Evolutionary conservation across 2,797 vertebrate genomes (phyloP).

Genomic region (Typhlichthys subterraneus): DNA sequence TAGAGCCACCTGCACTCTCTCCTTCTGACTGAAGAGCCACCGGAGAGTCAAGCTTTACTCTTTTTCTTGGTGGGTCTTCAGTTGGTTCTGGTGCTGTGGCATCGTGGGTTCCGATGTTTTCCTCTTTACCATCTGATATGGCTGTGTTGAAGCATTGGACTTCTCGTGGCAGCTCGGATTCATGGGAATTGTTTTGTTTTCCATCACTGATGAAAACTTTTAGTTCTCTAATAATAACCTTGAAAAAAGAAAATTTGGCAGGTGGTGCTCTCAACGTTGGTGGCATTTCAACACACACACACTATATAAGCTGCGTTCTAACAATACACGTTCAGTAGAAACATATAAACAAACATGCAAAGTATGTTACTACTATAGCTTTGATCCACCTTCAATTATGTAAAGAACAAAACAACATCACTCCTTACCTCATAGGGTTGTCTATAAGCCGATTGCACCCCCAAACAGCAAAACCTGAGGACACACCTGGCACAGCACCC

Average conservation of each 20-base stretch:
- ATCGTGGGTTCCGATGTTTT: slow-evolving; percentile 22
- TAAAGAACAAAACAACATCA: background rate
- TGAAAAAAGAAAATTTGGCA: background rate
- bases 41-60: slow-evolving; percentile 69
- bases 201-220: slow-evolving; percentile 63
- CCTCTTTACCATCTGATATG: background rate
- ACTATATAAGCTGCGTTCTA: too few species aligned
- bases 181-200: slow-evolving; percentile 25
- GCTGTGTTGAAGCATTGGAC: slow-evolving; percentile 33
- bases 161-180: slow-evolving; percentile 7
- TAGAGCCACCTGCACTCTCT: background rate
- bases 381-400: too few species aligned
- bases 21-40: slow-evolving; percentile 19
- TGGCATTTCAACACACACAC: background rate
- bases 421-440: slow-evolving; percentile 76
- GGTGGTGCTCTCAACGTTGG: background rate
- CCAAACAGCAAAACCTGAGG: slow-evolving; percentile 89
- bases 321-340: too few species aligned
- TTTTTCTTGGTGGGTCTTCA: slow-evolving; percentile 82
- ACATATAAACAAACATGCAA: too few species aligned
- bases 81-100: slow-evolving; percentile 28
- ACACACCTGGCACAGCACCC: slow-evolving; percentile 91
- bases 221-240: slow-evolving; percentile 84
- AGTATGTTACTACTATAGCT: too few species aligned
- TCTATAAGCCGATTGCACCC: slow-evolving; percentile 81